Evolutionary conservation across 2,113 vertebrate species (phyloP).

Genomic region (Benitochromis conjunctus): DNA sequence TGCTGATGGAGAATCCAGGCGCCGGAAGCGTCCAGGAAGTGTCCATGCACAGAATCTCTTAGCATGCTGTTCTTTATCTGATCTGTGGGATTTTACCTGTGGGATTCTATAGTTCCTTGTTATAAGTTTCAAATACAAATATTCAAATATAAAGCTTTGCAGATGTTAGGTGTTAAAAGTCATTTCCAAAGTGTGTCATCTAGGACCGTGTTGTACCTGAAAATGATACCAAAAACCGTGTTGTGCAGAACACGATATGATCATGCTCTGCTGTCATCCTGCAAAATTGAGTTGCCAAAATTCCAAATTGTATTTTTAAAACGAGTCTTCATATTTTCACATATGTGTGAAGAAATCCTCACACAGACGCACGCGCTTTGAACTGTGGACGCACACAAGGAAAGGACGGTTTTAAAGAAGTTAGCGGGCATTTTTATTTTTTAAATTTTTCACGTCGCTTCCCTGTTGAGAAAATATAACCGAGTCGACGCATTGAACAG

Average conservation of each 20-base stretch:
- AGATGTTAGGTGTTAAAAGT: not conserved
- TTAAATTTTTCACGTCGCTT: accelerated
- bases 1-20: not conserved
- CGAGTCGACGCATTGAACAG: not conserved
- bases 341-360: not conserved
- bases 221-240: not conserved
- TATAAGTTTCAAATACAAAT: not conserved
- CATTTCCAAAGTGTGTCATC: not conserved
- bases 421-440: not conserved
- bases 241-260: not conserved
- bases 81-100: not conserved
- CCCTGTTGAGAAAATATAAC: not conserved
- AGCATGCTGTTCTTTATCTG: not conserved
- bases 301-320: not conserved
- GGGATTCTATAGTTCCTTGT: not conserved
- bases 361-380: not conserved
- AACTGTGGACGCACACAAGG: not conserved
- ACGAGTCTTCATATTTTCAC: accelerated
- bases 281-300: not conserved
- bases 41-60: not conserved
- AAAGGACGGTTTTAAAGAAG: not conserved
- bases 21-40: not conserved
- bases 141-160: not conserved
- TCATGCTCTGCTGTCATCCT: not conserved
- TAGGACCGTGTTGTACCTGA: not conserved